These are phyloP conservation scores for Zygaena filipendulae DNA, from an alignment of 2,888 invertebrate species.

Conservation along the genomic window DNA sequence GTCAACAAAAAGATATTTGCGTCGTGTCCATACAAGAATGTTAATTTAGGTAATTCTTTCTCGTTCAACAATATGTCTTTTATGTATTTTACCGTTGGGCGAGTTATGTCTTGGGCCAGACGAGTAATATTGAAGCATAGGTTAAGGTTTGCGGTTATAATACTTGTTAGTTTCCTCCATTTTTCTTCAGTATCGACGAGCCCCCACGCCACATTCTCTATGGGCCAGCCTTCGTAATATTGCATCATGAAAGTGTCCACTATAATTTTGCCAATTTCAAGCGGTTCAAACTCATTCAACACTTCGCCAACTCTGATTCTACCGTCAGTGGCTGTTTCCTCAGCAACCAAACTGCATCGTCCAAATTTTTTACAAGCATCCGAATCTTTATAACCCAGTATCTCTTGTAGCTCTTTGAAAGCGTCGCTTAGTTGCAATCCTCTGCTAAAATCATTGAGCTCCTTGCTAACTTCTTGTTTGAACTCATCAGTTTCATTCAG, in stretches of 20 bases:
- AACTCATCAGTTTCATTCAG: conserved; percentile 25
- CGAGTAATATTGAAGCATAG: conserved; percentile 33
- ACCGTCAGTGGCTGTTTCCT: conserved; percentile 5
- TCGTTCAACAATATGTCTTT: conserved; percentile 22
- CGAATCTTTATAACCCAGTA: conserved; percentile 34
- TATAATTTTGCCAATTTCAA: conserved; percentile 28
- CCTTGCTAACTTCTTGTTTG: conserved; percentile 21
- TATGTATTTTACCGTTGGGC: conserved; percentile 32
- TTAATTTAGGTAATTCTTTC: conserved; percentile 23
- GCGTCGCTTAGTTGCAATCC: conserved; percentile 23
- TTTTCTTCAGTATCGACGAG: conserved; percentile 25
- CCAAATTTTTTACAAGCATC: conserved; percentile 26
- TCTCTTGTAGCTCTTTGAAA: conserved; percentile 27
- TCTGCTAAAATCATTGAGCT: conserved; percentile 31
- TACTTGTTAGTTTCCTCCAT: conserved; percentile 29
- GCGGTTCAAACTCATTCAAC: conserved; percentile 33
- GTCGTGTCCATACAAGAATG: conserved; percentile 43
- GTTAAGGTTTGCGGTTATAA: conserved; percentile 31
- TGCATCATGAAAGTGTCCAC: conserved; percentile 46
- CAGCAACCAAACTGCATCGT: conserved; percentile 30
- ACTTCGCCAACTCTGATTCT: conserved; percentile 25
- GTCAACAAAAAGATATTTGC: conserved; percentile 35
- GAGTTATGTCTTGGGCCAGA: conserved; percentile 28
- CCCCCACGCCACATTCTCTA: conserved; percentile 42
- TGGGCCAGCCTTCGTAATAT: conserved; percentile 37